Evolutionary conservation across 2,113 vertebrate species (phyloP).

Genomic region (Platanista minor): DNA sequence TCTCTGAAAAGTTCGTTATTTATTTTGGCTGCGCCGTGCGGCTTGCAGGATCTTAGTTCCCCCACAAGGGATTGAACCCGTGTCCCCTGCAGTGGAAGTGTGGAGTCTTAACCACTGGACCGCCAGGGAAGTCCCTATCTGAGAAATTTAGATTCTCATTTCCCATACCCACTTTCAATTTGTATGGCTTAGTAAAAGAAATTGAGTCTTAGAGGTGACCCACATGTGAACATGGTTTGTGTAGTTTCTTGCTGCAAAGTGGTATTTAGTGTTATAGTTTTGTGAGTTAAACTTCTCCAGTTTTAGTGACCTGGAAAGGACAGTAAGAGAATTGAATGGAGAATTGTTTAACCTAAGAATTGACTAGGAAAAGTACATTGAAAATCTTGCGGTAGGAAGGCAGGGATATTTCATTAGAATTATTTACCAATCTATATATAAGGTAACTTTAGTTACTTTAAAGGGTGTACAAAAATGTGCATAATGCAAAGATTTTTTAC

Average conservation of each 20-base stretch:
- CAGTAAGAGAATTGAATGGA: neutral
- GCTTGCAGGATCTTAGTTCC: too few species aligned
- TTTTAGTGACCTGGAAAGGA: constrained; percentile 30
- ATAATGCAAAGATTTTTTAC: neutral
- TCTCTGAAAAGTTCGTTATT: neutral
- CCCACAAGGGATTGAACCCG: too few species aligned
- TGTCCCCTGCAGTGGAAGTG: too few species aligned
- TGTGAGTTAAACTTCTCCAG: neutral
- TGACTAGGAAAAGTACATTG: neutral
- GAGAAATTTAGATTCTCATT: neutral
- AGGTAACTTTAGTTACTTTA: neutral
- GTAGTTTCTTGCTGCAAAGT: neutral
- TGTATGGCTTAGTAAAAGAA: neutral
- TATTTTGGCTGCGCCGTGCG: too few species aligned
- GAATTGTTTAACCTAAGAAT: neutral
- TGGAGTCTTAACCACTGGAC: too few species aligned
- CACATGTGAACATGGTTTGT: neutral
- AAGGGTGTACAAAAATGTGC: neutral
- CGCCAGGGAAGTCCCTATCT: neutral
- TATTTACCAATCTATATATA: neutral
- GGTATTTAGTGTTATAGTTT: neutral
- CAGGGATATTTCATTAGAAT: neutral
- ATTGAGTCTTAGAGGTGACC: neutral
- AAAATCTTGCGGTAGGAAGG: neutral
- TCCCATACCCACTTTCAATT: neutral